Evolutionary conservation across 2,113 vertebrate genomes (phyloP), one percentile per base, ranked within the genome.

Genomic region (Pomatostomus ruficeps): DNA sequence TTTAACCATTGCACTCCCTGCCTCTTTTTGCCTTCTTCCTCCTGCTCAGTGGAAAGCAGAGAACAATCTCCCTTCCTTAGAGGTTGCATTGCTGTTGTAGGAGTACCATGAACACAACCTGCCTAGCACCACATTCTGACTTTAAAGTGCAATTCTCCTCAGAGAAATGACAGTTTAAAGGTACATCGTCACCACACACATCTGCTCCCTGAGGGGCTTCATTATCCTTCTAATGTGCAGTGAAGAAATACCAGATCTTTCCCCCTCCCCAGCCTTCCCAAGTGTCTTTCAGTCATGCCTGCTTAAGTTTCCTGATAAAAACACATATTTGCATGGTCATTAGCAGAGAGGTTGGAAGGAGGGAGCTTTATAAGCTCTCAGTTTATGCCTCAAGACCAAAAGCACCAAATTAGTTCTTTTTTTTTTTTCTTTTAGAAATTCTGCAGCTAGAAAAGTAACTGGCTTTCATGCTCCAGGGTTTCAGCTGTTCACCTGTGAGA

Each of bases 251-350:
- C 43, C 29, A 76, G 58, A 71, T 62, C 67, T 51, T 86, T 55
- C 35, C 55, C 31, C 24, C 24, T 92, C 63, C 35, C 28, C 62
- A 61, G 35, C 45, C 66, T 40, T 89, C 67, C 75, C 36, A 51
- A 91, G 75, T 80, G 82, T 66, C 85, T 92, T 95, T 89, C 79
- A 71, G 91, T 95, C 88, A 96, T 77, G 91, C 67, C 93, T 95
- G 71, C 85, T 95, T 96, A 94, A 80, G 51, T 90, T 90, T 80
- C 75, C 88, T 91, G 91, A 93, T 91, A 95, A 95, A 95, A 95
- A 63, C 88, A 93, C 40, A 74, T 95, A 82, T 91, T 91, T 94
- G 77, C 89, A 70, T 89, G 87, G 84, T 40, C 90, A 91, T 95
- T 91, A 94, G 52, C 51, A 82, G 66, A 93, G 31, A 36, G 48